Base-by-base conservation (phyloP, 2,113 vertebrate species). In the Beaufortia kweichowensis region DNA sequence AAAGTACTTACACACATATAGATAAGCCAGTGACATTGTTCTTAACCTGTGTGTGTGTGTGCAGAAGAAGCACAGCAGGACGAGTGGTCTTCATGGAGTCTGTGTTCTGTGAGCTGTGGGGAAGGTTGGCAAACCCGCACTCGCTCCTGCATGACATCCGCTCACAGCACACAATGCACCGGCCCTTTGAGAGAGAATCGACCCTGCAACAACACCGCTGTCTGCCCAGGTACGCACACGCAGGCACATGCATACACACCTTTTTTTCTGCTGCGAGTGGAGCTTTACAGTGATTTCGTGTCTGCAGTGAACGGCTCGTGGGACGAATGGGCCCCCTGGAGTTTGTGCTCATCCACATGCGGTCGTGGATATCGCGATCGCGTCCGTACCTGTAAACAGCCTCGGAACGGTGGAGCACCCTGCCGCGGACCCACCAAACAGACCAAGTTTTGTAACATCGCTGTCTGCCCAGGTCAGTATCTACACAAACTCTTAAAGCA, bases 241-340 rank as follows among this genome's bases (percentile, higher is more conserved):
- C 50, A 11, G 5, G 63, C 48, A 24, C 6, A n/a, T 14, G 19
- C 23, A 5, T 17, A 23, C 48, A 1, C 24, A 14, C 33, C 4
- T 26, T 1, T 0, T 19, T 15, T 39, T 19, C 7, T 21, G 1
- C 48, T 2, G 5, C 5, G 29, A n/a, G 19, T 33, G 39, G 41
- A 2, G 41, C 2, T 65, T 76, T 17, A 56, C 15, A 31, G 6
- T 17, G 10, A 77, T 55, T 67, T 0, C 75, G 48, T 7, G 48
- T 81, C 19, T 79, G 24, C 78, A 99, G 97, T 99, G 60, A 91
- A 98, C 0, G 97, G 97, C 9, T 92, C 93, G 29, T 98, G 97
- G 97, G 96, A 98, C 0, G 97, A 99, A 80, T 99, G 97, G 97
- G 96, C 96, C 1, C 97, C 97, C 0, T 99, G 97, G 97, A 99